Evolutionary conservation across 1,140 invertebrate species (phyloP), one percentile per base, ranked within the genome.

Genomic region (Eumaeus atala): DNA sequence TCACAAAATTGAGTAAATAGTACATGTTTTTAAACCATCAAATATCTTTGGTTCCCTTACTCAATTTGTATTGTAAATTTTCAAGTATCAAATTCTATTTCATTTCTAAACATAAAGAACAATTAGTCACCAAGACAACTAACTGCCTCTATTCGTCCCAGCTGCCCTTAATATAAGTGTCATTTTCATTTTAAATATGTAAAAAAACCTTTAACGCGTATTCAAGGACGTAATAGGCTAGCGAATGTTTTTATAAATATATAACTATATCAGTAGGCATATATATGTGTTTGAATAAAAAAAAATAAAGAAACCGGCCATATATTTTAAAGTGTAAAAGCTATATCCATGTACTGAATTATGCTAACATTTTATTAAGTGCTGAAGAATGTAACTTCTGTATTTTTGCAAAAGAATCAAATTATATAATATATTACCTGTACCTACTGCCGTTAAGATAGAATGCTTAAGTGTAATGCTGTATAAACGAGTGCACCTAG

Each of bases 331-430:
- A 62, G 56, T 50, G 57, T 54, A 54, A 59, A 51, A 54, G 57
- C 57, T 62, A 52, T 51, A 36, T 48, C 60, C 56, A 53, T 49
- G 60, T 59, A 62, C 58, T 62, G 57, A 67, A 53, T 58, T 59
- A 61, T 40, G 65, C 62, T 67, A 66, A 54, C 28, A 16, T 56
- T 66, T 64, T 62, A 56, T 67, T 64, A 64, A 58, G 54, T 54
- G 59, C 65, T 59, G 59, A 52, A 47, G 35, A 62, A 35, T 54
- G 38, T 57, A 28, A 54, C 51, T 48, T 52, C 52, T 59, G 62
- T 67, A 67, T 67, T 67, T 67, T 67, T 67, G 66, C 66, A 67
- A 59, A 53, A 36, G 53, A 59, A 54, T 57, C 57, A 48, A 42
- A 51, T 35, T 59, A 56, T 66, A 54, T 66, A 47, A 62, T 52